Evolutionary conservation across 92 coral and sea anemone species (phyloP).

Genomic region (Anthopleura xanthogrammica): DNA sequence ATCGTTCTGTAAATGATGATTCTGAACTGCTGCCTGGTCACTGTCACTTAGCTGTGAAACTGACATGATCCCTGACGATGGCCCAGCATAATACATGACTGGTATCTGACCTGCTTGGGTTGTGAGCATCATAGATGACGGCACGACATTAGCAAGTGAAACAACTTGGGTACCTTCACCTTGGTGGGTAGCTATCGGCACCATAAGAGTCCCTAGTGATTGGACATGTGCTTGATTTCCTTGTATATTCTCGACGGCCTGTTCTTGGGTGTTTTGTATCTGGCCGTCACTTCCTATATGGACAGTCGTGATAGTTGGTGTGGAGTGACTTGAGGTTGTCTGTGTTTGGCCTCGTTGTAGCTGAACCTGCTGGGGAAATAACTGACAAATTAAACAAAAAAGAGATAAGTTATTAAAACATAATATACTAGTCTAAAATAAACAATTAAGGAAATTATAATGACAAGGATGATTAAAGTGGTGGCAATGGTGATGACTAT

Average conservation of each 20-base stretch:
- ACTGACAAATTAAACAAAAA: constrained; percentile 41
- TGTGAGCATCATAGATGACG: constrained; percentile 82
- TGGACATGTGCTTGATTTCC: constrained; percentile 59
- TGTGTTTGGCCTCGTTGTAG: constrained; percentile 80
- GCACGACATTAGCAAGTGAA: constrained; percentile 76
- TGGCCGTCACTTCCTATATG: constrained; percentile 68
- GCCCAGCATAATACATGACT: constrained; percentile 83
- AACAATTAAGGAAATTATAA: background rate
- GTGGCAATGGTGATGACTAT: background rate
- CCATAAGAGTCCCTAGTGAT: constrained; percentile 76
- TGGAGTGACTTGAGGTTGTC: constrained; percentile 40
- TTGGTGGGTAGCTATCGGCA: constrained; percentile 82
- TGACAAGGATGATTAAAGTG: background rate
- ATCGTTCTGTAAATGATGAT: constrained; percentile 65
- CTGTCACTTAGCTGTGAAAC: constrained; percentile 67
- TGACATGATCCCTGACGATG: constrained; percentile 64
- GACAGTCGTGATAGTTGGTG: constrained; percentile 52
- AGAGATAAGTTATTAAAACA: background rate
- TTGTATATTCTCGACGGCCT: constrained; percentile 57
- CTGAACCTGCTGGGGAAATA: constrained; percentile 77
- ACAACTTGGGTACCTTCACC: constrained; percentile 68
- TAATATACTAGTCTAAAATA: background rate
- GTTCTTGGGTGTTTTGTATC: constrained; percentile 65
- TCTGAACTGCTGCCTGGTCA: constrained; percentile 50
- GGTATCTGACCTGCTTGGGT: constrained; percentile 86